Base-by-base conservation (phyloP, 2,888 invertebrate species). In the Notodromas monacha region DNA sequence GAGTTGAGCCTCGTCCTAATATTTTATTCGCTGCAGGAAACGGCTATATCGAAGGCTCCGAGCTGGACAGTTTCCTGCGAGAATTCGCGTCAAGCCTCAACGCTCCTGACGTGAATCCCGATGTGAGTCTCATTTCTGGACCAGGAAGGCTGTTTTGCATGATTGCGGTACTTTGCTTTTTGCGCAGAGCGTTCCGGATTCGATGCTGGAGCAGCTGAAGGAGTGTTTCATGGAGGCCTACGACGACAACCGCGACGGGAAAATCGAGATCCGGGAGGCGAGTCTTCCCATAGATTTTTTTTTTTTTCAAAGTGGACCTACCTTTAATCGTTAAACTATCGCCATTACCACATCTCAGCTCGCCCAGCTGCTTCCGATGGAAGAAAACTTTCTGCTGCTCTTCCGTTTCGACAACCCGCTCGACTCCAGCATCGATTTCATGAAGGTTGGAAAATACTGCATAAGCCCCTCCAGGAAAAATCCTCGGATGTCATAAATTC, bases 341-440 rank as follows among this genome's bases (percentile, higher is more conserved):
- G n/a, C n/a, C n/a, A n/a, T n/a, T n/a, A n/a, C n/a, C n/a, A n/a
- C n/a, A n/a, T n/a, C n/a, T n/a, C 41, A 52, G 50, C 37, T 52
- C 30, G 51, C 52, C 2, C 46, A 49, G 35, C 40, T 52, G 31
- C 40, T 52, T 33, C 52, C 52, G 4, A 49, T 46, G 34, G 52
- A 52, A 30, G 49, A 52, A 36, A 50, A 45, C 32, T 52, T 52
- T 36, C 38, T 52, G 15, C 40, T 52, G 21, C 38, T 52, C 12
- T 51, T 51, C 35, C 39, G 49, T 16, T 36, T 47, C 31, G 48
- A 51, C 26, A 48, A 51, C 38, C 49, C 48, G 2, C 38, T 52
- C 14, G 46, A 47, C 8, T 50, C 50, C 4, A 50, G 50, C 34
- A 50, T 52, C 2, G 50, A 52, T 35, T 52, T 52, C 36, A 52